Evolutionary conservation across 2,113 vertebrate species (phyloP), one percentile per base, ranked within the genome.

Genomic region (Prinia subflava): DNA sequence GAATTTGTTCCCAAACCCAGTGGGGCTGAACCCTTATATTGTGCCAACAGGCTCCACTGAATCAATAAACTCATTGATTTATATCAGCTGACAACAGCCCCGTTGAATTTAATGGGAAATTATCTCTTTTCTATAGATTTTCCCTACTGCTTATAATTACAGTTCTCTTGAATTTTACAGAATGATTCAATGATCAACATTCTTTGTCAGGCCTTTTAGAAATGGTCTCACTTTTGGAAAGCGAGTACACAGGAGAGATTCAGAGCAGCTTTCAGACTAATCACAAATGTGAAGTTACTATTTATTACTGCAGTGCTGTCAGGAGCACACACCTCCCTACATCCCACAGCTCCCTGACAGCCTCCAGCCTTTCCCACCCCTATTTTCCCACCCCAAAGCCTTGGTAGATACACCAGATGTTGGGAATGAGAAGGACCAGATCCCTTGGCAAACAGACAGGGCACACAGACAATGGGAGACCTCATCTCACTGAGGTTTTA

Each of bases 91-190:
- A 94, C 74, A 87, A 95, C 31, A 74, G 39, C 67, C 83, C 70
- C 4, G 11, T 52, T 73, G 67, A 91, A 91, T 95, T 95, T 88
- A 92, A 89, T 83, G 63, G 78, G 42, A 95, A 95, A 94, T 95
- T 83, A 94, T 80, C 56, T 65, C 62, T 55, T 87, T 91, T 83
- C 81, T 80, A 88, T 57, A 74, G 52, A 76, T 95, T 93, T 94
- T 62, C 46, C 88, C 62, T 73, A 65, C 74, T 42, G 52, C 50
- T 85, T 79, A 63, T 92, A 94, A 95, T 94, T 90, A 91, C 22
- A 88, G 27, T 50, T 68, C 28, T 59, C 57, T 80, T 3, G 1
- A 68, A 82, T 79, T 91, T 90, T 92, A 63, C 71, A 74, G 70
- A 55, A 63, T 63, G 57, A 90, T 90, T 91, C 90, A 88, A 19